These are phyloP conservation scores for Drosophila kambysellisi DNA, from an alignment of 2,888 invertebrate genomes.

Conservation along the genomic window DNA sequence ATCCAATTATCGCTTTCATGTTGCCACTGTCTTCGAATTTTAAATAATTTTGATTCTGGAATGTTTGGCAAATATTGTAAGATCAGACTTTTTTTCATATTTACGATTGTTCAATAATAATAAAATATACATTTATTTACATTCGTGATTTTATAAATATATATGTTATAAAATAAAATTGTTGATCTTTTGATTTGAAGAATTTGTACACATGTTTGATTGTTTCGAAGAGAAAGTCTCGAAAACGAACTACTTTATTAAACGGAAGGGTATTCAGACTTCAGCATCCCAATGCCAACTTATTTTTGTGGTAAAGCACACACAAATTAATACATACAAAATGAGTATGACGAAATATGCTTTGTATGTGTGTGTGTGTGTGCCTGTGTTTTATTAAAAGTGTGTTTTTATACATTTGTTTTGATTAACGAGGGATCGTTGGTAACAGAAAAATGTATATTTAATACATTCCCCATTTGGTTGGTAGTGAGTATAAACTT, in stretches of 20 bases:
- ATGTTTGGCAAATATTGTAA: background rate
- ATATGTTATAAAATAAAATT: background rate
- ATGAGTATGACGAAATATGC: background rate
- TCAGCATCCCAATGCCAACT: background rate
- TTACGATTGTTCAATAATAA: background rate
- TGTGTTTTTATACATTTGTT: background rate
- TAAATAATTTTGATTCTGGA: background rate
- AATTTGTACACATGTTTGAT: background rate
- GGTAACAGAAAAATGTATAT: background rate
- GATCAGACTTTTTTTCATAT: background rate
- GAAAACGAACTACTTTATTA: background rate
- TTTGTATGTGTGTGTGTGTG: background rate
- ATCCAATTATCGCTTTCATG: background rate
- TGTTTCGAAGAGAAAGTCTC: background rate
- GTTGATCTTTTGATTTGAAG: background rate
- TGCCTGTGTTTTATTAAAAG: background rate
- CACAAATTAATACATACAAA: background rate
- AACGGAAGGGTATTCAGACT: background rate
- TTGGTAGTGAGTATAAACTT: background rate
- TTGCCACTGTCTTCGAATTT: conserved; percentile 7
- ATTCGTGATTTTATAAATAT: background rate
- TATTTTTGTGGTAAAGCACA: background rate
- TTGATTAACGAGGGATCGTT: background rate
- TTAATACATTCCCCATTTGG: background rate
- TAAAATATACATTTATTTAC: background rate